Evolutionary conservation across 2,113 vertebrate species (phyloP).

Genomic region (Ctenomys sociabilis): DNA sequence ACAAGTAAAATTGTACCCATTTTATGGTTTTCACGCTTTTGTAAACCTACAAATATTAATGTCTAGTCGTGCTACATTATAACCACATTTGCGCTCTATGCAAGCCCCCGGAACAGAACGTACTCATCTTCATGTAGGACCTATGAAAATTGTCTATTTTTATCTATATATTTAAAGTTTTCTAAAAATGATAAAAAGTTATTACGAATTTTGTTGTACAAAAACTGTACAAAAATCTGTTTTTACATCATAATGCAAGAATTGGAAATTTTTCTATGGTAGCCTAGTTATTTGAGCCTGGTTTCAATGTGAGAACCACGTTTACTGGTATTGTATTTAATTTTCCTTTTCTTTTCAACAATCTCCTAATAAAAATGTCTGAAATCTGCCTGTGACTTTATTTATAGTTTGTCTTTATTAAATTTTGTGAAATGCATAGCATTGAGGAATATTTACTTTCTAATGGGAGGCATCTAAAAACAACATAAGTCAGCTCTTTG

Average conservation of each 20-base stretch:
- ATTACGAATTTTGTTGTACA: conserved; percentile 94
- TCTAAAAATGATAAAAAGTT: conserved; percentile 93
- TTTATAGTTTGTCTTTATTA: conserved; percentile 89
- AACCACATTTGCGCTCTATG: conserved; percentile 91
- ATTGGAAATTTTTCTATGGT: conserved; percentile 92
- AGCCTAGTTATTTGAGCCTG: conserved; percentile 91
- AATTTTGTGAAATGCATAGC: conserved; percentile 87
- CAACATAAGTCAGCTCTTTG: conserved; percentile 91
- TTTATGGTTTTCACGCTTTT: conserved; percentile 90
- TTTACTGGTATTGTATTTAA: conserved; percentile 92
- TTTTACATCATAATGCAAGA: conserved; percentile 93
- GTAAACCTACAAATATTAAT: conserved; percentile 88
- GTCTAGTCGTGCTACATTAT: conserved; percentile 91
- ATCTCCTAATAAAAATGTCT: conserved; percentile 94
- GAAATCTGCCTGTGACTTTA: conserved; percentile 89
- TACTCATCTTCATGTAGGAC: conserved; percentile 92
- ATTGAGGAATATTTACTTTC: conserved; percentile 90
- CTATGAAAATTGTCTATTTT: conserved; percentile 94
- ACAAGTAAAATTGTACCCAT: conserved; percentile 86
- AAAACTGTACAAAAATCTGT: conserved; percentile 93
- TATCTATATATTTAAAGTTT: conserved; percentile 95
- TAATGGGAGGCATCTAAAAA: conserved; percentile 90
- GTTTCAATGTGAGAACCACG: conserved; percentile 92
- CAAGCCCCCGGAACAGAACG: conserved; percentile 92
- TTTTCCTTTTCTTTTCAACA: conserved; percentile 93